A percentile compares a stretch with the other conserved stretches of the same genome.
phyloP scores from a whole-genome alignment of 2,797 vertebrate genomes.

The Sebastolobus altivelis region DNA sequence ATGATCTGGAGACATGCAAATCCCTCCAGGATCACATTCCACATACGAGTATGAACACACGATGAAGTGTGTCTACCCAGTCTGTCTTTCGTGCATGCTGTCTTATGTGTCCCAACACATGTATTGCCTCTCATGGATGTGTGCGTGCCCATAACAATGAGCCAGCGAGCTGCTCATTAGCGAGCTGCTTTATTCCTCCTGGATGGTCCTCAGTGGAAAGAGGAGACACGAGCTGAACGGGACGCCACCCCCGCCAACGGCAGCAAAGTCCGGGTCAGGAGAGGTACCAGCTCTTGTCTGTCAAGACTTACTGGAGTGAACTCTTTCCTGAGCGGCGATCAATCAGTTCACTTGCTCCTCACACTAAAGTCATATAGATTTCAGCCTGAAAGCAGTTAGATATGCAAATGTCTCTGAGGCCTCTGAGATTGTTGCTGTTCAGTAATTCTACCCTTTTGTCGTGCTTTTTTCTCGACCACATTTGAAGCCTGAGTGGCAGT shows the following conservation, averaged over 20 bases:
- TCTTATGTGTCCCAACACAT: conserved; percentile 34
- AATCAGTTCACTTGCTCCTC: conserved; percentile 27
- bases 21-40: conserved; percentile 67
- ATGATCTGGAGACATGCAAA: conserved; percentile 70
- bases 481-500: conserved; percentile 62
- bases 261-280: conserved; percentile 35
- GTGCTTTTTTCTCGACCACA: conserved; percentile 46
- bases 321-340: conserved; percentile 16
- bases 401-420: conserved; percentile 50
- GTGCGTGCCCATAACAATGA: conserved; percentile 59
- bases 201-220: conserved; percentile 60
- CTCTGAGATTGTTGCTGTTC: conserved; percentile 28
- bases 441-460: conserved; percentile 51
- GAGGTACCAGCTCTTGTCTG: conserved; percentile 28
- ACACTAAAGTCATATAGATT: conserved; percentile 23
- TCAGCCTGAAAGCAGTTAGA: conserved; percentile 54
- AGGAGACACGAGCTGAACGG: conserved; percentile 16
- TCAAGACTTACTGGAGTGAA: conserved; percentile 13
- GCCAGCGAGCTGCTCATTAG: conserved; percentile 60
- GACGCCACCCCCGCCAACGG: background rate
- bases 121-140: conserved; percentile 46
- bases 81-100: background rate
- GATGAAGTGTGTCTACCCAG: conserved; percentile 6
- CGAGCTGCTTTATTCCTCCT: conserved; percentile 47
- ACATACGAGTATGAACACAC: conserved; percentile 2